Evolutionary conservation across 2,888 invertebrate genomes (phyloP), one percentile per base, ranked within the genome.

Genomic region (Phytoseiulus persimilis): DNA sequence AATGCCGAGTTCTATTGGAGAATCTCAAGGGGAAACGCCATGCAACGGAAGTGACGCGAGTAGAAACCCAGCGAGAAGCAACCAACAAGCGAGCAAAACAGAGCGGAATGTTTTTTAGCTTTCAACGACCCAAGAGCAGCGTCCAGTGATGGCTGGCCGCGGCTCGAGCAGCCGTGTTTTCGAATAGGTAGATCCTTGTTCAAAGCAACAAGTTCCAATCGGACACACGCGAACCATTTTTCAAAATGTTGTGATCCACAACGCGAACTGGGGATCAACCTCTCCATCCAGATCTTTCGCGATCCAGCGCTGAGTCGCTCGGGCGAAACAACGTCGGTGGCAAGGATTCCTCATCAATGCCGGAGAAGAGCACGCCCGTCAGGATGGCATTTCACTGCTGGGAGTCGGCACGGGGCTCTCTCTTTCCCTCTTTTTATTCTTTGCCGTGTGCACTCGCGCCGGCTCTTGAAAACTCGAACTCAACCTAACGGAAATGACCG

Each of bases 401-500:
- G 23, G 18, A 6, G 65, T 11, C 65, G 9, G 65, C 18, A 23
- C 28, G 18, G 65, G 65, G 28, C 9, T 65, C 65, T 28, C 18
- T 18, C 18, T 65, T 28, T 65, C 28, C 65, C 28, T 28, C 65
- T 1, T 65, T 28, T 65, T 23, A 65, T 2, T 39, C 39, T 39
- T 39, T 65, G 18, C 23, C 28, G 65, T 14, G 65, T 18, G 28
- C 65, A 28, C 14, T 65, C 18, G 11, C 65, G 18, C 65, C 65
- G 65, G 65, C 65, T 65, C 65, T 65, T 23, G 18, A 65, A 65
- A 65, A 65, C 65, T 28, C 65, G 45, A 87, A 87, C 87, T 84
- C 84, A 33, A 84, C 84, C 33, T 45, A 87, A 87, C 87, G 87
- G 87, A 87, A 87, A 87, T 45, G 87, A 87, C 45, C 87, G 87